These are phyloP conservation scores for Buceros bicornis DNA, from an alignment of 2,797 vertebrate genomes.

Conservation along the genomic window DNA sequence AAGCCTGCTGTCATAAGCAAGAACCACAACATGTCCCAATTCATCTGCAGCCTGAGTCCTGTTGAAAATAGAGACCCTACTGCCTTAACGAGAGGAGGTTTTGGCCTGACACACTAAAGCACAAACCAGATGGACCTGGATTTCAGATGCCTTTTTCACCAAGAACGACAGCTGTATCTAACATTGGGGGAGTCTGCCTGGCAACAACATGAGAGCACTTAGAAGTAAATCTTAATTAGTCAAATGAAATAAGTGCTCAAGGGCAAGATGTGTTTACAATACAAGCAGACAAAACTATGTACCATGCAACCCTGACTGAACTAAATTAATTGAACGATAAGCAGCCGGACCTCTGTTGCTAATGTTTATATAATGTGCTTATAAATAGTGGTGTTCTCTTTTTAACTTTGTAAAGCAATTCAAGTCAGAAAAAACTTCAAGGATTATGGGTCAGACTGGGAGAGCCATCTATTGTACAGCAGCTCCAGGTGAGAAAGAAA, in stretches of 20 bases:
- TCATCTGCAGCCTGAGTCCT: background rate
- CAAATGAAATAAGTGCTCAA: slow-evolving; percentile 51
- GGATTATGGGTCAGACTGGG: background rate
- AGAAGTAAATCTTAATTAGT: slow-evolving; percentile 61
- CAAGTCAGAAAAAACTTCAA: background rate
- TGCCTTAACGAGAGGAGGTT: background rate
- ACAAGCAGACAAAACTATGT: slow-evolving; percentile 30
- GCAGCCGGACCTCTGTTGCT: slow-evolving; percentile 49
- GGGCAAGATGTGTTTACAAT: slow-evolving; percentile 58
- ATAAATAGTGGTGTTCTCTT: slow-evolving; percentile 41
- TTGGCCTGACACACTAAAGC: background rate
- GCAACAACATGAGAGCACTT: slow-evolving; percentile 34
- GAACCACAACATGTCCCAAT: background rate
- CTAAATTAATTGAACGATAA: slow-evolving; percentile 56
- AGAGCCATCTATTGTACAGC: background rate
- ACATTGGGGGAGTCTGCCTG: slow-evolving; percentile 1
- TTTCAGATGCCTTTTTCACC: background rate
- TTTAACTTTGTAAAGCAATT: slow-evolving; percentile 43
- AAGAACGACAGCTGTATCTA: background rate
- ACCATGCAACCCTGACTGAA: slow-evolving; percentile 66
- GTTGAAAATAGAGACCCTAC: background rate
- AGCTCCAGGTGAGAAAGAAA: background rate
- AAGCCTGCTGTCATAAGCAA: background rate
- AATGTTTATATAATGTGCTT: slow-evolving; percentile 52
- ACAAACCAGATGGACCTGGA: background rate